Base-by-base conservation (phyloP, 1,140 invertebrate genomes). In the Atta colombica region DNA sequence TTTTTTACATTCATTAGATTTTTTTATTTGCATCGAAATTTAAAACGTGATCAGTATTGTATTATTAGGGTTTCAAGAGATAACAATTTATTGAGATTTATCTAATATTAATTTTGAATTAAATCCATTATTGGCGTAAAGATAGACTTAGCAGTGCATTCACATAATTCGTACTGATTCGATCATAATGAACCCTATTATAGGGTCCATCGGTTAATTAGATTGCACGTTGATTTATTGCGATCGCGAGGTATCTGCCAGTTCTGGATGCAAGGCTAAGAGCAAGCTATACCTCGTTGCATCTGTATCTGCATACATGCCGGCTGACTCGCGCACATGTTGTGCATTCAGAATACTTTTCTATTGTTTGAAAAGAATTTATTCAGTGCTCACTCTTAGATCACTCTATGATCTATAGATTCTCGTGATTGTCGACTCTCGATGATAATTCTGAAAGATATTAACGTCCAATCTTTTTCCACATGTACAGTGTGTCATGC, bases 181-280 rank as follows among this genome's bases (percentile, higher is more conserved):
- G 82, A 85, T 82, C 88, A 89, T 93, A 93, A 93, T 92, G 90
- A 92, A 93, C 77, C 89, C 81, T 86, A 92, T 92, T 93, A 93
- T 91, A 87, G 89, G 86, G 65, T 85, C 61, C 86, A 87, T 86
- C 82, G 86, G 89, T 92, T 93, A 93, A 93, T 93, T 93, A 93
- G 92, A 89, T 90, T 90, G 88, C 89, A 21, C 89, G 86, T 90
- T 92, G 92, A 93, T 93, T 93, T 93, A 93, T 93, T 88, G 51
- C 89, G 84, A 88, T 92, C 51, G 84, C 74, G 75, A 80, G 85
- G 87, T 84, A 74, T 49, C 69, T 63, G 28, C 80, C 80, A 75
- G 69, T 49, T 74, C 80, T 75, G 53, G 53, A 60, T 18, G 55
- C n/a, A 75, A 65, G 55, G 58, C 82, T 77, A 65, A 53, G 74